phyloP scores from a whole-genome alignment of 1,140 invertebrate species.

The Meloidogyne hapla region DNA sequence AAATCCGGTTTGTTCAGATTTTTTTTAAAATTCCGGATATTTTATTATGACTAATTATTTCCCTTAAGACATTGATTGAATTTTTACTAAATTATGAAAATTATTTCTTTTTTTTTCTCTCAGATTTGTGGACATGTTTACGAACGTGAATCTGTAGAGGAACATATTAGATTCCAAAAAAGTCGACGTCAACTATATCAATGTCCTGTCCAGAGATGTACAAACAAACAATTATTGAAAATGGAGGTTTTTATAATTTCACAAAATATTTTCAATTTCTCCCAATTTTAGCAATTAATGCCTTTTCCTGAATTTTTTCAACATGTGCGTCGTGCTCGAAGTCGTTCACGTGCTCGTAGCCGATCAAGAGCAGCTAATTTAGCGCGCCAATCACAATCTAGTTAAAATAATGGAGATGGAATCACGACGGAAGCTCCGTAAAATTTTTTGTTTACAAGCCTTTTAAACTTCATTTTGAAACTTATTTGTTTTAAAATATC shows the following conservation, averaged over 20 bases:
- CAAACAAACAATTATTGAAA: slow-evolving; percentile 1
- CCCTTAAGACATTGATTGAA: too few species aligned
- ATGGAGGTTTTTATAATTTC: background rate
- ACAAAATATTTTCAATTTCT: background rate
- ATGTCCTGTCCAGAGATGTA: slow-evolving; percentile 20
- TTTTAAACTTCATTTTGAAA: too few species aligned
- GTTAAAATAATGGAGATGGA: background rate
- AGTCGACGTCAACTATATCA: slow-evolving; percentile 21
- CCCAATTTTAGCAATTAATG: slow-evolving; percentile 10
- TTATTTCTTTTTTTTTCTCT: background rate
- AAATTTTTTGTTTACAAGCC: background rate
- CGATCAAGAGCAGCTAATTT: background rate
- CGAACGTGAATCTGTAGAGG: slow-evolving; percentile 2
- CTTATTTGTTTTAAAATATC: too few species aligned
- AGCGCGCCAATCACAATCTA: background rate
- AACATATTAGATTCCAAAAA: slow-evolving; percentile 13
- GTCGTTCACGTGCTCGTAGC: background rate
- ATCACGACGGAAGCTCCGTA: background rate
- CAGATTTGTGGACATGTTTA: slow-evolving; percentile 29
- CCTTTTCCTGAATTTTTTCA: slow-evolving; percentile 23
- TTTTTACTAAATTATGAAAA: too few species aligned
- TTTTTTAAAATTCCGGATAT: background rate
- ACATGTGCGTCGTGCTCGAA: slow-evolving; percentile 7
- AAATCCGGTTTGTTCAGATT: slow-evolving; percentile 2
- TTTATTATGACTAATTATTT: too few species aligned